Evolutionary conservation across 2,797 vertebrate species (phyloP), one percentile per base, ranked within the genome.

Genomic region (Phrynocephalus vlangalii): DNA sequence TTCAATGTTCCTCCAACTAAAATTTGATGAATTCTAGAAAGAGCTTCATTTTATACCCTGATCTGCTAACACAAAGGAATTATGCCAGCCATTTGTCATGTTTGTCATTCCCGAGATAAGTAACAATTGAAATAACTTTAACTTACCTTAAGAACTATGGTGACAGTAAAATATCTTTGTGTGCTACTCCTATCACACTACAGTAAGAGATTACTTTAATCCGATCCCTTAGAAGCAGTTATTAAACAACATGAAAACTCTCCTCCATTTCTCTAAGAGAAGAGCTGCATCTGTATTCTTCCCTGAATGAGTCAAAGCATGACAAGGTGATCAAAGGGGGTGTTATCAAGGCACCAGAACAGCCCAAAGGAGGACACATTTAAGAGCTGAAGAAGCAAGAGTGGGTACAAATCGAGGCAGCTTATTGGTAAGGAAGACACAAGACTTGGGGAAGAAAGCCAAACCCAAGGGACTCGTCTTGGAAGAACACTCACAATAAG

Each of bases 81-180:
- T 95, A 95, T 94, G 82, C 86, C 89, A 92, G 91, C 90, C 94
- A 95, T 97, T 95, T 94, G 91, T 96, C 96, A 95, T 26, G 89
- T 90, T 89, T 92, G 82, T 94, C 93, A 89, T n/a, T 77, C 81
- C 86, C 79, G 88, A 95, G 95, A 94, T 93, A 95, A 95, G 93
- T 90, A 93, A 96, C 91, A 93, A 92, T 3, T 75, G 90, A 91
- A 95, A 95, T 93, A 92, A 91, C 93, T 95, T 93, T 63, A 94
- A 91, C 93, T 95, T 92, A 94, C 94, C 94, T 94, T 79, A 89
- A 92, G 93, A 95, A 94, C 90, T 83, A 78, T 2, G 60, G 93
- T 93, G 86, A 68, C 90, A 91, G 48, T 94, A 90, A 93, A 96
- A 93, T 90, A 92, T 10, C 88, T 94, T 79, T 73, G 87, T 83